Evolutionary conservation across 2,888 invertebrate genomes (phyloP).

Genomic region (Mythimna albipuncta): DNA sequence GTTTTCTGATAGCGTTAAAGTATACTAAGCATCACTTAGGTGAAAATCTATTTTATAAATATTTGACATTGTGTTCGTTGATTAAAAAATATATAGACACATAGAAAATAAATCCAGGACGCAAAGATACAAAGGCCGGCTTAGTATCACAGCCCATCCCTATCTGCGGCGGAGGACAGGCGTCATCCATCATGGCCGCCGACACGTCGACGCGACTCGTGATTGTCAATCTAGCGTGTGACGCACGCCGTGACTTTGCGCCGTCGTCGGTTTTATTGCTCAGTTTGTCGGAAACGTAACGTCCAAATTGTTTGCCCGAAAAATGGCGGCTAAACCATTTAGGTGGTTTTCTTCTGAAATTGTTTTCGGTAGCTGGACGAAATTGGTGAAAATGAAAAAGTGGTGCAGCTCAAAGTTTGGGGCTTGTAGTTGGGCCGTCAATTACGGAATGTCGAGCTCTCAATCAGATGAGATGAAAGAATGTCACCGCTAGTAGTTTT

Average conservation of each 20-base stretch:
- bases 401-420: slow-evolving; percentile 1
- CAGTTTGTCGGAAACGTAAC: slow-evolving; percentile 66
- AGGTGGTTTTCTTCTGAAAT: slow-evolving; percentile 55
- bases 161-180: slow-evolving; percentile 58
- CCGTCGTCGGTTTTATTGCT: slow-evolving; percentile 71
- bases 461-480: not conserved
- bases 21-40: too few species aligned
- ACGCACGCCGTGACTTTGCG: slow-evolving; percentile 69
- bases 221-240: slow-evolving; percentile 79
- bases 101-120: slow-evolving; percentile 4
- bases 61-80: not conserved
- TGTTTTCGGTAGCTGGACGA: slow-evolving; percentile 29
- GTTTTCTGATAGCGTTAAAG: too few species aligned
- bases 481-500: not conserved
- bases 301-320: slow-evolving; percentile 61
- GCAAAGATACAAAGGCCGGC: slow-evolving; percentile 40
- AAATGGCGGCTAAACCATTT: slow-evolving; percentile 49
- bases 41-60: not conserved
- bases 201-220: slow-evolving; percentile 73
- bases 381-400: slow-evolving; percentile 34
- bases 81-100: not conserved
- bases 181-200: slow-evolving; percentile 74
- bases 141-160: slow-evolving; percentile 56
- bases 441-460: not conserved
- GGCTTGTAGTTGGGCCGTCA: slow-evolving; percentile 11